Conservation (phyloP, 1,140 invertebrate genomes). For the Megathymus violae region DNA sequence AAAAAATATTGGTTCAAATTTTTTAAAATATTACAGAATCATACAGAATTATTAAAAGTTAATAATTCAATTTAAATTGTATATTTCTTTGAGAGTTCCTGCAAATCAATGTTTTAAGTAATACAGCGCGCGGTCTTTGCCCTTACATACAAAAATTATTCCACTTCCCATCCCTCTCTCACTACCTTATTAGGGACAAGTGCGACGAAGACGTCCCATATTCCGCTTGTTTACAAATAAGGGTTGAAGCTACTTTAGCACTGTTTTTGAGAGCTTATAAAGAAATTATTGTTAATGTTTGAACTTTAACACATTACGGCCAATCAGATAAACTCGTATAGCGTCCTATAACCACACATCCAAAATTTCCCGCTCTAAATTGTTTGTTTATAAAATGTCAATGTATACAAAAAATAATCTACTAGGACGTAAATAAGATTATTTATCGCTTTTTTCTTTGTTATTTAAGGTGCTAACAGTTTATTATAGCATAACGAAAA, state of each 20-base stretch:
- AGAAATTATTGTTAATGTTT: slow-evolving; percentile 2
- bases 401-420: slow-evolving; percentile 20
- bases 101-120: not conserved
- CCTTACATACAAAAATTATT: slow-evolving; percentile 2
- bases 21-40: too few species aligned
- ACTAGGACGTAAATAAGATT: not conserved
- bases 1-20: too few species aligned
- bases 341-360: slow-evolving; percentile 34
- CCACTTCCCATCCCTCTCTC: slow-evolving; percentile 23
- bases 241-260: slow-evolving; percentile 11
- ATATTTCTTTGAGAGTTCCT: too few species aligned
- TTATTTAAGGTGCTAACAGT: slow-evolving; percentile 25
- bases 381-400: slow-evolving; percentile 29
- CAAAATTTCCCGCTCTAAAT: slow-evolving; percentile 51
- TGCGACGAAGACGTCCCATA: slow-evolving; percentile 5
- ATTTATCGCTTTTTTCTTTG: not conserved
- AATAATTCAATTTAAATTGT: not conserved
- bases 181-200: slow-evolving; percentile 3
- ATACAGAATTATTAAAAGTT: too few species aligned
- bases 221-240: slow-evolving; percentile 37
- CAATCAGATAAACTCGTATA: slow-evolving; percentile 8
- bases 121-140: slow-evolving; percentile 17
- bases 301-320: not conserved
- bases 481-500: slow-evolving; percentile 57
- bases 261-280: slow-evolving; percentile 14